Base-by-base conservation (phyloP, 2,113 vertebrate species). In the Cheirogaleus medius region DNA sequence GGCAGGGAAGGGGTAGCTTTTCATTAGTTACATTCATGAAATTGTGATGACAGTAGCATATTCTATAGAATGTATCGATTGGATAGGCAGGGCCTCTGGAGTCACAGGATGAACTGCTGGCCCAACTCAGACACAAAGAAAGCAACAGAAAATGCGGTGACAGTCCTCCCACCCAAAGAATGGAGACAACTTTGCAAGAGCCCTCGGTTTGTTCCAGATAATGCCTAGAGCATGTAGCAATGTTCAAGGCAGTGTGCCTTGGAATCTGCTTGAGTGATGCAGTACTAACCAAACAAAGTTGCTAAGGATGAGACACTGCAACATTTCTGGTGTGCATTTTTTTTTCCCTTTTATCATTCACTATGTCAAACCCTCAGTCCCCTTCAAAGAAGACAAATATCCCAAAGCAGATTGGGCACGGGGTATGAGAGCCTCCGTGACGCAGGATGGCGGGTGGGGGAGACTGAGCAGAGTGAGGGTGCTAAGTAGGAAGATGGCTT, bases 171-270 rank as follows among this genome's bases (percentile, higher is more conserved):
- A 0, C 68, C 74, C 37, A 60, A 6, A 60, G 96, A 78, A 87
- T 82, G 97, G 87, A 97, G n/a, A 94, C 49, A 84, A 86, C 90
- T 91, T 34, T 69, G 63, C 21, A 73, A 84, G 91, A 97, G 94
- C 96, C 15, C 8, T 29, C 0, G 47, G 78, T 44, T 97, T 96
- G 85, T 84, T 95, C 91, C 98, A 80, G 69, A 94, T 18, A 94
- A 94, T 98, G 98, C 98, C 98, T 98, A 34, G 96, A 97, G 98
- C 87, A 14, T 81, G 97, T 82, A 86, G 98, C 97, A 81, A 60
- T 7, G 85, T 64, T 78, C 49, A 93, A 98, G 97, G 97, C 87
- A 95, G 82, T 11, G 98, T 97, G 98, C 98, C 98, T 99, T 98
- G 97, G 80, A 29, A 90, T 96, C 97, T 95, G 97, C 98, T 96